These are phyloP conservation scores for Bufo gargarizans DNA, from an alignment of 2,113 vertebrate species.

Conservation along the genomic window DNA sequence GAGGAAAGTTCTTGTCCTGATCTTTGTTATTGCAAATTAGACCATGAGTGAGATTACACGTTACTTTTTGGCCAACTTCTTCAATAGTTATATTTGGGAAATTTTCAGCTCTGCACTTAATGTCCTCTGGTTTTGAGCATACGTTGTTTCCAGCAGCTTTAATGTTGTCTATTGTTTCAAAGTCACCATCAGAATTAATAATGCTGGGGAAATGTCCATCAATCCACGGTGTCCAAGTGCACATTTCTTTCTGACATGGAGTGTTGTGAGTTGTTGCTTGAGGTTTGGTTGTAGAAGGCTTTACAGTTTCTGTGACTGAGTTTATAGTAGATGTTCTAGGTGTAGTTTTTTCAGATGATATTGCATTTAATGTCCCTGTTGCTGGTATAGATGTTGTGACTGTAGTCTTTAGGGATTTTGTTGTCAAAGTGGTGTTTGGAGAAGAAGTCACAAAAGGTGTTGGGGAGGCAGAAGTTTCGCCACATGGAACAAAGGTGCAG, in stretches of 20 bases:
- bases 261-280: not conserved
- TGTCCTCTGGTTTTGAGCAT: slow-evolving; percentile 59
- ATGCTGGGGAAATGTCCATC: slow-evolving; percentile 66
- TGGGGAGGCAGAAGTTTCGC: not conserved
- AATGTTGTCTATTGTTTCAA: slow-evolving; percentile 70
- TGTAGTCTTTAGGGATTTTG: not conserved
- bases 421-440: not conserved
- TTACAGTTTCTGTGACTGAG: not conserved
- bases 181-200: slow-evolving; percentile 60
- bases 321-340: not conserved
- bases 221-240: slow-evolving; percentile 69
- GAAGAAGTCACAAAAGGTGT: not conserved
- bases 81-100: slow-evolving; percentile 45
- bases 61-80: slow-evolving; percentile 64
- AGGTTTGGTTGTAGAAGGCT: not conserved
- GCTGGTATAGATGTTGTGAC: not conserved
- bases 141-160: slow-evolving; percentile 53
- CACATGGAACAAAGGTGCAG: slow-evolving; percentile 67
- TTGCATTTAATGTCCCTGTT: not conserved
- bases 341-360: not conserved
- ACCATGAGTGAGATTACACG: slow-evolving; percentile 61
- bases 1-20: slow-evolving; percentile 53
- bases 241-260: slow-evolving; percentile 2
- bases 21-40: slow-evolving; percentile 69
- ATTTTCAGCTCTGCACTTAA: slow-evolving; percentile 65